Percentiles rank a stretch among this genome's conserved stretches.
Evolutionary conservation across 2,113 vertebrate species (phyloP).

Genomic region (Brachirus orientalis): DNA sequence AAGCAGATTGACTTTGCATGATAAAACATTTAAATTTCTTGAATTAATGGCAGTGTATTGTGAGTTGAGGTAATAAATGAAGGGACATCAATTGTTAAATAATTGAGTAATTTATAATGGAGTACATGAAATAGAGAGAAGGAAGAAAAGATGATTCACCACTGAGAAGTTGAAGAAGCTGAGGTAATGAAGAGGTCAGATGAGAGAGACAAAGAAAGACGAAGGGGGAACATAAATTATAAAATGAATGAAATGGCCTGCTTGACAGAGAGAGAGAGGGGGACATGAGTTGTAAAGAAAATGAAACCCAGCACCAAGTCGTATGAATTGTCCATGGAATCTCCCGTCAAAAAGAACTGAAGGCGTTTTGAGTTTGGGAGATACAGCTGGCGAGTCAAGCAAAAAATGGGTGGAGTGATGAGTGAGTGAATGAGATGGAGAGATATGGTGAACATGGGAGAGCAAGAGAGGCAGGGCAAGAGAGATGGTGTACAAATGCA

Average conservation of each 20-base stretch:
- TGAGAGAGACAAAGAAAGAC: constrained; percentile 22
- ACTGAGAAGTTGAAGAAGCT: background rate
- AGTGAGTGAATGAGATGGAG: background rate
- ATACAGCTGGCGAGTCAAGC: background rate
- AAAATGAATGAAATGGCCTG: constrained; percentile 24
- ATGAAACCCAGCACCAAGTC: constrained; percentile 35
- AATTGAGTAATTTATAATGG: constrained; percentile 17
- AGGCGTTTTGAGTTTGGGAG: constrained; percentile 30
- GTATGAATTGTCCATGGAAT: constrained; percentile 44
- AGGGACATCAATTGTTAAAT: background rate
- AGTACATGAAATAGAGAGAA: constrained; percentile 13
- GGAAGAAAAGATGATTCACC: background rate
- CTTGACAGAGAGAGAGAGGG: constrained; percentile 31
- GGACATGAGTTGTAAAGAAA: constrained; percentile 38
- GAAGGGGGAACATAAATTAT: constrained; percentile 38
- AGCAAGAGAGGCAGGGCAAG: background rate
- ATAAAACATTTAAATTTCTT: constrained; percentile 15
- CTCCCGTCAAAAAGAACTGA: constrained; percentile 5
- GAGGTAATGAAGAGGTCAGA: constrained; percentile 29
- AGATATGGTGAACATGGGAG: background rate
- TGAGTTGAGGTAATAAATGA: constrained; percentile 16
- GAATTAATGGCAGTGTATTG: constrained; percentile 7
- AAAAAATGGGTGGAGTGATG: too few relatives aligned
- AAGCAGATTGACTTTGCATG: background rate
- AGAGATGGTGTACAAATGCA: constrained; percentile 46